Evolutionary conservation across 64 coral and sea anemone genomes (phyloP).

Genomic region (Stichodactyla mertensii): DNA sequence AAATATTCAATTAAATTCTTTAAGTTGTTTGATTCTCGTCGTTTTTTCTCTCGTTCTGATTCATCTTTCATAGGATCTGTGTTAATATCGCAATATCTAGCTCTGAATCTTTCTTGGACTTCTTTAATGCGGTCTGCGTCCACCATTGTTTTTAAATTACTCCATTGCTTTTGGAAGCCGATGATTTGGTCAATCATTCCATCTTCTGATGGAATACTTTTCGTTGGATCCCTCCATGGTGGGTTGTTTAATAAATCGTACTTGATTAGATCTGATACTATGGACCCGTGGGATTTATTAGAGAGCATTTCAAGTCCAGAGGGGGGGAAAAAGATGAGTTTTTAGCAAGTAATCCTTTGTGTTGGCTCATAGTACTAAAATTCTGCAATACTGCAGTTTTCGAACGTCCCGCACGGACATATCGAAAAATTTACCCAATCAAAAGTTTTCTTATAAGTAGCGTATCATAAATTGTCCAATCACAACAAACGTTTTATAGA

Average conservation of each 20-base stretch:
- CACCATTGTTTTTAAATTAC: background rate
- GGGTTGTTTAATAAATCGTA: background rate
- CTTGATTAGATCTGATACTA: constrained; percentile 14
- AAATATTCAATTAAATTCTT: background rate
- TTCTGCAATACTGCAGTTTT: background rate
- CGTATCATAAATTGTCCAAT: background rate
- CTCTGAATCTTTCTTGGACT: background rate
- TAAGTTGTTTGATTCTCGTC: background rate
- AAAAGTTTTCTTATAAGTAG: background rate
- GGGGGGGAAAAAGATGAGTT: no score
- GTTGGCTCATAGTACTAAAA: no score
- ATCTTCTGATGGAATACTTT: background rate
- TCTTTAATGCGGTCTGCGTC: background rate
- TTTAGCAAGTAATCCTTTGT: no score
- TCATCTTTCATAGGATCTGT: background rate
- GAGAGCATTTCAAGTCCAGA: background rate
- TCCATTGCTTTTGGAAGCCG: background rate
- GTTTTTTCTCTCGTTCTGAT: background rate
- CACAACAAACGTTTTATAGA: background rate
- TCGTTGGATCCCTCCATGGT: background rate
- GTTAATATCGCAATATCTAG: background rate
- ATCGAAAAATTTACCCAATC: background rate
- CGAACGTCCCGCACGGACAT: background rate
- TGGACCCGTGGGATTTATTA: background rate
- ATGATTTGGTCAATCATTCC: background rate